phyloP scores from a whole-genome alignment of 1,140 invertebrate genomes.

The Sinonovacula constricta region DNA sequence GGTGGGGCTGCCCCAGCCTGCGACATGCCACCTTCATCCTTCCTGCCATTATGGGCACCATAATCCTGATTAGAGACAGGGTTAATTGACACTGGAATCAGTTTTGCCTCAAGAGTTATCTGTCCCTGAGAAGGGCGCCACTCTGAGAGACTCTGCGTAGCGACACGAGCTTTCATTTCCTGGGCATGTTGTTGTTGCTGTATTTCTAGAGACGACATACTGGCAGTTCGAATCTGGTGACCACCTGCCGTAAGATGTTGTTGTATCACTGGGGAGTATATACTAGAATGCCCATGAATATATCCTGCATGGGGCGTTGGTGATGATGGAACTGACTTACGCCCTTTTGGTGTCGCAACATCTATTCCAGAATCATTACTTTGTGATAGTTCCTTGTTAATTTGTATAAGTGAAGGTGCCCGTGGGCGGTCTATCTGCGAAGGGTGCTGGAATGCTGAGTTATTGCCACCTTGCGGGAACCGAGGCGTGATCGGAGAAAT shows the following conservation, averaged over 20 bases:
- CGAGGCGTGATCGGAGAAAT: conserved; percentile 74
- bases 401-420: conserved; percentile 42
- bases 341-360: conserved; percentile 36
- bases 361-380: conserved; percentile 73
- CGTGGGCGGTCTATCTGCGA: conserved; percentile 32
- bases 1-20: neutral
- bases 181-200: conserved; percentile 6
- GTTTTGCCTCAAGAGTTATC: conserved; percentile 36
- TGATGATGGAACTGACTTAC: conserved; percentile 30
- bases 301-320: conserved; percentile 1
- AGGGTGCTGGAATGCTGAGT: conserved; percentile 54
- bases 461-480: conserved; percentile 52
- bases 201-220: conserved; percentile 33
- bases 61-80: neutral
- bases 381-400: conserved; percentile 65
- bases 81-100: conserved; percentile 26
- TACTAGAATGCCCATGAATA: neutral
- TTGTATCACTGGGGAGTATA: conserved; percentile 44
- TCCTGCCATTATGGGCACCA: conserved; percentile 33
- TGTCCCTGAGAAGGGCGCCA: conserved; percentile 18
- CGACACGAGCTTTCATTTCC: conserved; percentile 21
- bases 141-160: conserved; percentile 52
- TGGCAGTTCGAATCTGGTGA: conserved; percentile 44
- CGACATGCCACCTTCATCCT: neutral
- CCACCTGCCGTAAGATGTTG: conserved; percentile 38